phyloP scores from a whole-genome alignment of 2,888 invertebrate genomes.

The Gortyna flavago region DNA sequence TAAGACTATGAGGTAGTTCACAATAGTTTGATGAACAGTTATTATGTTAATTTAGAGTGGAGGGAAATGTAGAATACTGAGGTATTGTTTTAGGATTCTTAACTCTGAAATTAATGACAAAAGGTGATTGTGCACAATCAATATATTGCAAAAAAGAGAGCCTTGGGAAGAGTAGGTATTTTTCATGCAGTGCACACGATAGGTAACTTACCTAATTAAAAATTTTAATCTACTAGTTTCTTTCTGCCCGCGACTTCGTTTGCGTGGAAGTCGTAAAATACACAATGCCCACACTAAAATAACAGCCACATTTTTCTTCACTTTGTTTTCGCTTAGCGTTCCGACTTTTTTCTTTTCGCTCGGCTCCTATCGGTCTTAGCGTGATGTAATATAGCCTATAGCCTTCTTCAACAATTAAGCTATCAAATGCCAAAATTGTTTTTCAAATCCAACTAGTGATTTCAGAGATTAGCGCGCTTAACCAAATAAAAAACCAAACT shows the following conservation, averaged over 20 bases:
- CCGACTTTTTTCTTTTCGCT: too few species aligned
- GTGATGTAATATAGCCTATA: too few species aligned
- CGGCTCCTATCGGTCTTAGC: too few species aligned
- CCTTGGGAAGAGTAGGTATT: background rate
- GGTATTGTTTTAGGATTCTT: background rate
- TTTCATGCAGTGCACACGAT: background rate
- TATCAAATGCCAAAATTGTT: too few species aligned
- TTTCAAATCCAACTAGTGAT: too few species aligned
- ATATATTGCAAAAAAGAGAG: background rate
- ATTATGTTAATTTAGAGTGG: constrained; percentile 54
- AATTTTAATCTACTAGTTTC: background rate
- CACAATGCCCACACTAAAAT: too few species aligned
- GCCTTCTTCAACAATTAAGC: too few species aligned
- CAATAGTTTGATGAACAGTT: constrained; percentile 54
- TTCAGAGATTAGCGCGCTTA: too few species aligned
- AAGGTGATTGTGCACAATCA: background rate
- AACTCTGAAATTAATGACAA: background rate
- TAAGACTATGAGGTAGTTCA: constrained; percentile 51
- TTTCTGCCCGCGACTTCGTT: background rate
- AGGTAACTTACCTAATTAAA: background rate
- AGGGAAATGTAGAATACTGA: constrained; percentile 19
- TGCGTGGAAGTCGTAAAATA: background rate
- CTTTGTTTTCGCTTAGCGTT: too few species aligned
- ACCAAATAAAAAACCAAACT: too few species aligned
- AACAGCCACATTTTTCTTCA: too few species aligned